phyloP scores from a whole-genome alignment of 2,113 vertebrate genomes.

The Xenopus tropicalis region DNA sequence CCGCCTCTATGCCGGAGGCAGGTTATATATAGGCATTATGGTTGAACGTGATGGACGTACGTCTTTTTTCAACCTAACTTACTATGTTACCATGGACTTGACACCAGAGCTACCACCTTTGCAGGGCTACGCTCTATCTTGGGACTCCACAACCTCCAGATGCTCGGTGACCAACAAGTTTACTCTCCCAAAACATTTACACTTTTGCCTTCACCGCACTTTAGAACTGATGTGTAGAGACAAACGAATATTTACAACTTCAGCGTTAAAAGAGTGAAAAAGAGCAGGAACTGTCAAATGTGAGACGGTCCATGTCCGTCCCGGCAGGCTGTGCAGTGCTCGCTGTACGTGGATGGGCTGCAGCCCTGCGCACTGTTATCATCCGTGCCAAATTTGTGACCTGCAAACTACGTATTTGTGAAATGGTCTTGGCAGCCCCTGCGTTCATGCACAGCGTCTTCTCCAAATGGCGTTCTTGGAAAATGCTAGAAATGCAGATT shows the following conservation, averaged over 20 bases:
- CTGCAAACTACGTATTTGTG: constrained; percentile 7
- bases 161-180: not conserved
- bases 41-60: no score
- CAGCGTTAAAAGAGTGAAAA: not conserved
- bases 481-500: no score
- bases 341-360: not conserved
- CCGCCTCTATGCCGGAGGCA: no score
- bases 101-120: not conserved
- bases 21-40: no score
- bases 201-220: not conserved
- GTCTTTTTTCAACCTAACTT: no score
- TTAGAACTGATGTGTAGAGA: constrained; percentile 15
- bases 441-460: no score
- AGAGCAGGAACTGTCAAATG: constrained; percentile 21
- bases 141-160: not conserved
- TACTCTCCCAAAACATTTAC: constrained; percentile 16
- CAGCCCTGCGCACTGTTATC: constrained; percentile 20
- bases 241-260: constrained; percentile 13
- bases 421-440: not conserved
- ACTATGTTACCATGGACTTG: no score
- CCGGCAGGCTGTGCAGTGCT: constrained; percentile 2
- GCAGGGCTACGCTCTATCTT: not conserved
- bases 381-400: constrained; percentile 20
- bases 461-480: no score
- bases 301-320: constrained; percentile 27